Evolutionary conservation across 35 echinoderm and acorn worm species (phyloP).

Genomic region (Ophiothrix spiculata): DNA sequence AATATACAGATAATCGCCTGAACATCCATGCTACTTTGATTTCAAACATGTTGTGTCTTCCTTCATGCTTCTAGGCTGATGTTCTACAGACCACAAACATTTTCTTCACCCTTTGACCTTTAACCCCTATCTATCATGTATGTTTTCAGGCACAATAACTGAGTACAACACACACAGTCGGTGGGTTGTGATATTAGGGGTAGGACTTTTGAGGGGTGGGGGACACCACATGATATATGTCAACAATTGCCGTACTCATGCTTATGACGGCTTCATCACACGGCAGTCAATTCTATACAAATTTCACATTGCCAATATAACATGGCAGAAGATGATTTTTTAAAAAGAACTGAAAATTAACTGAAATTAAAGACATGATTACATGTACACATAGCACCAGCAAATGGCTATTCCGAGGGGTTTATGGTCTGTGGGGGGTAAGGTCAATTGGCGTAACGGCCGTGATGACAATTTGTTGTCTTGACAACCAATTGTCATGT

Average conservation of each 20-base stretch:
- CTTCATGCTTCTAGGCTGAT: no score
- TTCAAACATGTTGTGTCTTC: no score
- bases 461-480: neutral
- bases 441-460: neutral
- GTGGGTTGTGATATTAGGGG: neutral
- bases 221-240: neutral
- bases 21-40: no score
- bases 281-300: neutral
- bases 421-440: neutral
- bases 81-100: no score
- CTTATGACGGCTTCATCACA: neutral
- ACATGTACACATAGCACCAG: neutral
- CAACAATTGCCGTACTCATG: neutral
- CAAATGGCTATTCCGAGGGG: neutral
- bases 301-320: neutral
- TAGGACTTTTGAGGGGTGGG: neutral
- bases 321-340: neutral
- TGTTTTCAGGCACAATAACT: no score
- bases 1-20: no score
- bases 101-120: no score
- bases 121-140: no score
- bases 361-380: neutral
- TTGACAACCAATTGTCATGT: neutral
- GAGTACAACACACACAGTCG: neutral
- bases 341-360: neutral